These are phyloP conservation scores for Drosophila paranaensis DNA, from an alignment of 2,888 invertebrate species.

Conservation along the genomic window DNA sequence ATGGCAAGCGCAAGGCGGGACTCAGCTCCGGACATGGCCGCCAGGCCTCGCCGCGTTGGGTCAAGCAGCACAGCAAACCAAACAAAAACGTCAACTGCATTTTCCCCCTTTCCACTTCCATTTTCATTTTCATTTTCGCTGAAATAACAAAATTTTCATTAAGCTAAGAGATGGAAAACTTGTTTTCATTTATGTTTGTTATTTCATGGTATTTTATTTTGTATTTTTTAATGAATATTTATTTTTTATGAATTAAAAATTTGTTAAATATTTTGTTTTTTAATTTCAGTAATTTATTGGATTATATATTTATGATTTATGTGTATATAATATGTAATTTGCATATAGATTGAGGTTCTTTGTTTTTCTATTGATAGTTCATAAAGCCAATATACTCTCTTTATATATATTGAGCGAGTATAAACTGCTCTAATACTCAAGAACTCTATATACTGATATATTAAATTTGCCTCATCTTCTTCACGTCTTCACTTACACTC, in stretches of 20 bases:
- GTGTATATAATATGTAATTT: background rate
- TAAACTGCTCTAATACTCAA: no score
- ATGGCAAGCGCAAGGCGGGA: constrained; percentile 91
- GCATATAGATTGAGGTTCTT: background rate
- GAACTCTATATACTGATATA: no score
- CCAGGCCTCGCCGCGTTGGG: constrained; percentile 85
- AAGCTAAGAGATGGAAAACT: background rate
- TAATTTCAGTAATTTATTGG: background rate
- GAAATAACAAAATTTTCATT: constrained; percentile 40
- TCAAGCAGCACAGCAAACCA: constrained; percentile 76
- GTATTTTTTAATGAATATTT: background rate
- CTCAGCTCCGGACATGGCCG: constrained; percentile 92
- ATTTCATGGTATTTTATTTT: background rate
- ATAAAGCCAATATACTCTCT: no score
- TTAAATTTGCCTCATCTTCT: no score
- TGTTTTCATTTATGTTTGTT: background rate
- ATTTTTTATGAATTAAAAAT: no score
- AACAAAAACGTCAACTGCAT: constrained; percentile 44
- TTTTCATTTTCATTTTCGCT: constrained; percentile 60
- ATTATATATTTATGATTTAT: background rate
- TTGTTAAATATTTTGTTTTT: no score
- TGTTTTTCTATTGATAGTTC: no score
- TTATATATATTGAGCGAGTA: no score
- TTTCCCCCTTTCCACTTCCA: constrained; percentile 33
- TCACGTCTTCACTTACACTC: no score